phyloP scores from a whole-genome alignment of 2,113 vertebrate genomes.

The Pyxicephalus adspersus region DNA sequence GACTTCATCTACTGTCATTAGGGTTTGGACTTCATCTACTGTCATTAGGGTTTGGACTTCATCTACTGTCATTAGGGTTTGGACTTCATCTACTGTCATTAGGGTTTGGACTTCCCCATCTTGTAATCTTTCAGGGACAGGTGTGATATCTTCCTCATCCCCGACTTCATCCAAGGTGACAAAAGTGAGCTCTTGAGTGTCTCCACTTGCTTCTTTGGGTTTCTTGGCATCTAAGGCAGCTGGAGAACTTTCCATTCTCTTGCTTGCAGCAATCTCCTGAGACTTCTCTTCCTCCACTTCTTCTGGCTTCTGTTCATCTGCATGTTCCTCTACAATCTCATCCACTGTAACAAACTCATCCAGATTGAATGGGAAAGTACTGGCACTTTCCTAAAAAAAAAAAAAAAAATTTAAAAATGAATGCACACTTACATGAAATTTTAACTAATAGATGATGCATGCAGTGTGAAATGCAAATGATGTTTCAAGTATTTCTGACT shows the following conservation, averaged over 20 bases:
- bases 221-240: conserved; percentile 62
- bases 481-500: no score
- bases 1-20: conserved; percentile 54
- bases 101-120: conserved; percentile 57
- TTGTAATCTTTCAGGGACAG: conserved; percentile 24
- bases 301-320: not conserved
- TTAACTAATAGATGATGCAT: no score
- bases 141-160: conserved; percentile 78
- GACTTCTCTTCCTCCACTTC: conserved; percentile 16
- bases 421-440: no score
- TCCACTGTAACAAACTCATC: conserved; percentile 89
- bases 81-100: conserved; percentile 74
- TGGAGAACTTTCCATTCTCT: conserved; percentile 65
- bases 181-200: conserved; percentile 66
- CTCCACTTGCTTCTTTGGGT: conserved; percentile 58
- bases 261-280: conserved; percentile 59
- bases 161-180: conserved; percentile 85
- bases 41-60: conserved; percentile 66
- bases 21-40: conserved; percentile 71
- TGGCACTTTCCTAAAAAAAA: conserved; percentile 58
- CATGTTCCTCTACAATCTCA: conserved; percentile 77
- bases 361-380: conserved; percentile 78
- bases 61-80: no score
- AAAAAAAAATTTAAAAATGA: no score
- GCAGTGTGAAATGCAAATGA: no score